Base-by-base conservation (phyloP, 2,113 vertebrate genomes). In the Nesogale talazaci region DNA sequence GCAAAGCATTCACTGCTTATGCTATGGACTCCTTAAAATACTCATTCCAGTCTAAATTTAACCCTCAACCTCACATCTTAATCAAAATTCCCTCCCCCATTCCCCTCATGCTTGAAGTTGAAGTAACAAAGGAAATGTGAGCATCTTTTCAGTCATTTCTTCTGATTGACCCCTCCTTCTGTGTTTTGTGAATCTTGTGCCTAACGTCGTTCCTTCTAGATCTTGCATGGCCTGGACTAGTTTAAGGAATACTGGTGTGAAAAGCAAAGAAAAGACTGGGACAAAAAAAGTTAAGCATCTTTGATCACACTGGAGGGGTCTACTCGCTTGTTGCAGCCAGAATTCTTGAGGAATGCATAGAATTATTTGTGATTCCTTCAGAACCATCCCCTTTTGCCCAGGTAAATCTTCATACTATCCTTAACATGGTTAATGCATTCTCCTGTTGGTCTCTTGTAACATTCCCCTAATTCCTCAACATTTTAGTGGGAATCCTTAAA, bases 21-120 rank as follows among this genome's bases (percentile, higher is more conserved):
- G 34, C 70, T 20, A 72, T n/a, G 34, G 70, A 36, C 34, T 72
- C 70, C 70, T 72, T 83, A 67, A 72, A 93, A 78, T 82, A 85
- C 12, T 9, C 10, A 69, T 27, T 67, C 6, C 38, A 87, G 31
- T 57, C 23, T 63, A 52, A 80, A 77, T 52, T 86, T 74, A 91
- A 67, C 56, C 22, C 75, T 20, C 23, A 88, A 34, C 74, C 57
- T 38, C 38, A 86, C 56, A 63, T 27, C 6, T 38, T 81, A 40
- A 87, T 59, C 22, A 34, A 69, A 57, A 17, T 25, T 40, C 12
- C 31, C 52, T 7, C 4, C 8, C 3, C 19, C 83, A 77, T 59
- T 91, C 31, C 69, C 75, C 75, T 63, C 74, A 72, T 76, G 74
- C 27, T 10, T 76, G 79, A 6, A 70, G 63, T 3, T 46, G 6